Base-by-base conservation (phyloP, 64 coral and sea anemone species). In the Catalaphyllia jardinei region DNA sequence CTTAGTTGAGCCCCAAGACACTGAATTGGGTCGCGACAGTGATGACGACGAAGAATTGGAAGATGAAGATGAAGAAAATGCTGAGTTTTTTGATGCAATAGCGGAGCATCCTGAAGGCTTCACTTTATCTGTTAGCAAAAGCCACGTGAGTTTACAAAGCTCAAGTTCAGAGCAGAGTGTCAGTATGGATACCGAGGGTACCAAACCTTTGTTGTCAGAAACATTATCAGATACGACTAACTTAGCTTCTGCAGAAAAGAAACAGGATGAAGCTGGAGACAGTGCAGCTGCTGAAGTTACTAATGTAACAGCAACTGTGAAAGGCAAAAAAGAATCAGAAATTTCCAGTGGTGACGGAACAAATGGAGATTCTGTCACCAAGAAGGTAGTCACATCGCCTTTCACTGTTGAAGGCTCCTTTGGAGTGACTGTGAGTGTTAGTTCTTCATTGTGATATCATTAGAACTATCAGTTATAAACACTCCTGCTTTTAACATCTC, bases 11-110 rank as follows among this genome's bases (percentile, higher is more conserved):
- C 63, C 77, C 27, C 82, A 71, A 20, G 86, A 87, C 15, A 75
- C 51, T 31, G 89, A 91, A 71, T 72, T 30, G 20, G 84, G 81
- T 83, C 75, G 89, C 39, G 95, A 96, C 74, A 93, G 89, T 77
- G 95, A 92, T 52, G 90, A 92, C 20, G 89, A 90, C 39, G 89
- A 91, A 38, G 89, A 84, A 62, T 83, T 73, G 67, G 87, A 91
- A 71, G 50, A 78, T 42, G 94, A 92, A 31, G 90, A 92, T 62
- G 89, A 91, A 39, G 90, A 92, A 78, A 82, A 91, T 74, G 72
- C 79, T 16, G 93, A 95, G 65, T 99, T 99, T 75, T 99, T 95
- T 67, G 97, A 99, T 90, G 97, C 95, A 31, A 98, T 98, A 86
- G 90, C 95, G 67, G 95, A 98, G 62, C 89, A 98, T 52, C 92